Base-by-base conservation (phyloP, 2,888 invertebrate species). In the Strigamia transsilvanica region DNA sequence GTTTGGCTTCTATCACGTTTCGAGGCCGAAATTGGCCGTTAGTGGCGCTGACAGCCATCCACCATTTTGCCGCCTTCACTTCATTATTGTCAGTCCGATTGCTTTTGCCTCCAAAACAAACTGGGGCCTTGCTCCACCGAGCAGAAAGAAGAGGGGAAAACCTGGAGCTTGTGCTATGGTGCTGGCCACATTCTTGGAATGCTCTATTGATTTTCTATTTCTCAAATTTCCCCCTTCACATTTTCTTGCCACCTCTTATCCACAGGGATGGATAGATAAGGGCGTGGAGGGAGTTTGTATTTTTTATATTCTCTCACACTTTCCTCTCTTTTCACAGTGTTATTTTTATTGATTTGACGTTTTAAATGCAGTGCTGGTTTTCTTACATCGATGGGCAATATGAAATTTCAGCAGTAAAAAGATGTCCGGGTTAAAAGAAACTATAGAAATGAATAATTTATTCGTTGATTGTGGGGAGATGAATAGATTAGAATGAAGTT, bases 61-160 rank as follows among this genome's bases (percentile, higher is more conserved):
- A 73, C 73, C 73, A 73, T 73, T 73, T 73, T 73, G 73, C 73
- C 73, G 73, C 73, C 73, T 73, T 73, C 73, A 73, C 73, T 73
- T 73, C 73, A 73, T 73, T 73, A 73, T 73, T 73, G 73, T 73
- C 73, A 73, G 73, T 73, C 73, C 73, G 73, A 73, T 73, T 73
- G 73, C 73, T 73, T 32, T 73, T 73, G 73, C 73, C 73, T 73
- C 73, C 73, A 73, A 73, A 73, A 73, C 73, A 73, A 73, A 73
- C 73, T 73, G 73, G 73, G 32, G 73, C 73, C 73, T 73, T 73
- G 73, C 73, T 73, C 73, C 73, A 73, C 73, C 73, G 73, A 73
- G 73, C 73, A 73, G 73, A 73, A 73, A 73, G 73, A 73, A 73
- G 73, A 73, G 73, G 73, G 73, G 73, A 73, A 73, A 73, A 73